phyloP scores from a whole-genome alignment of 2,888 invertebrate genomes.

The Dysmachus trigonus region DNA sequence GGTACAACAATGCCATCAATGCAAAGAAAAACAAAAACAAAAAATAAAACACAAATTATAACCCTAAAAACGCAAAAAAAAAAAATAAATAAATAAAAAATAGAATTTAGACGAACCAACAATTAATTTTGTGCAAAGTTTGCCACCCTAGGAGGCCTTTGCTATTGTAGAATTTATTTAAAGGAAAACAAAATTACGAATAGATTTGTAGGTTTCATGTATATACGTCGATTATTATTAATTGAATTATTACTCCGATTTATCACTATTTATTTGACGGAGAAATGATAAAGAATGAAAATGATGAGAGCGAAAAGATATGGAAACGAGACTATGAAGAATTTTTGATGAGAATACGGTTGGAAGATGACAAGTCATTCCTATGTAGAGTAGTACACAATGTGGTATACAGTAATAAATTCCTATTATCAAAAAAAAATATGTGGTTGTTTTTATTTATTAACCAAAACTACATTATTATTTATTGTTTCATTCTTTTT shows the following conservation, averaged over 20 bases:
- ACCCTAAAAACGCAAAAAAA: not conserved
- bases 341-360: not conserved
- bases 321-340: not conserved
- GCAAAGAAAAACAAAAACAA: slow-evolving; percentile 27
- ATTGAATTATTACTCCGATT: slow-evolving; percentile 6
- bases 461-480: not conserved
- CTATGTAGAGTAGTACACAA: slow-evolving; percentile 34
- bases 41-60: not conserved
- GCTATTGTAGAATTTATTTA: slow-evolving; percentile 36
- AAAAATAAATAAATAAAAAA: not conserved
- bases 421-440: slow-evolving; percentile 35
- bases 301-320: not conserved
- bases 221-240: slow-evolving; percentile 26
- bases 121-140: slow-evolving; percentile 11
- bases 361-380: slow-evolving; percentile 29
- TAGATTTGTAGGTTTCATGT: slow-evolving; percentile 43
- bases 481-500: too few relatives aligned
- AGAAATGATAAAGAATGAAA: not conserved
- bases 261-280: not conserved
- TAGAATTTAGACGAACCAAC: not conserved
- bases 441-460: not conserved
- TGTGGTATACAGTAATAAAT: slow-evolving; percentile 40
- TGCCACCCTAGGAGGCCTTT: slow-evolving; percentile 12
- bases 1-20: slow-evolving; percentile 42
- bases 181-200: slow-evolving; percentile 30